Evolutionary conservation across 2,888 invertebrate species (phyloP).

Genomic region (Melanotus villosus): DNA sequence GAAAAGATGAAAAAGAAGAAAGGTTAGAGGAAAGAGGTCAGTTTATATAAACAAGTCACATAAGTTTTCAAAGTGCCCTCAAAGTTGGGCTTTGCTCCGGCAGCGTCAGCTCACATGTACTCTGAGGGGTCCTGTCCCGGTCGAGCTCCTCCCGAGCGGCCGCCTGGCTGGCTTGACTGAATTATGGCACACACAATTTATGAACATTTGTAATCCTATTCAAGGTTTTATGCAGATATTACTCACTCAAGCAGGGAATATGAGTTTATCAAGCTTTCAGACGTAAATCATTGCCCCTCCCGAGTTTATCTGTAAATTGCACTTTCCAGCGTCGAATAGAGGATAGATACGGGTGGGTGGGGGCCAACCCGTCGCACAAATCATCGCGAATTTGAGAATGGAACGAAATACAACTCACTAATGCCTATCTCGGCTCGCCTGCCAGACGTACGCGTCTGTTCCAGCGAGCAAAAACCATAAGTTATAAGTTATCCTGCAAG

Average conservation of each 20-base stretch:
- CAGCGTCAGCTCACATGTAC: conserved; percentile 27
- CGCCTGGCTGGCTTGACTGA: conserved; percentile 62
- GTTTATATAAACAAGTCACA: conserved; percentile 30
- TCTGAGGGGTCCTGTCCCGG: conserved; percentile 38
- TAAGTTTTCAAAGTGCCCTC: conserved; percentile 29
- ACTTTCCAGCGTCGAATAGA: conserved; percentile 70
- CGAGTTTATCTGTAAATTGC: conserved; percentile 77
- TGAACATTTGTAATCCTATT: conserved; percentile 70
- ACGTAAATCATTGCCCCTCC: conserved; percentile 76
- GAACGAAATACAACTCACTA: conserved; percentile 52
- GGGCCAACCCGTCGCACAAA: conserved; percentile 59
- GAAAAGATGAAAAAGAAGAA: not conserved
- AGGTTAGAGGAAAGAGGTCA: conserved; percentile 11
- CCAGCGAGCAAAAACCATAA: conserved; percentile 54
- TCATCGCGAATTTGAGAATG: conserved; percentile 61
- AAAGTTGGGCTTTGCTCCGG: conserved; percentile 21
- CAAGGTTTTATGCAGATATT: conserved; percentile 70
- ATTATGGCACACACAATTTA: conserved; percentile 69
- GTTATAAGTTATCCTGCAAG: conserved; percentile 55
- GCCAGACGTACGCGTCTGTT: conserved; percentile 53
- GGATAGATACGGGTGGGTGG: conserved; percentile 52
- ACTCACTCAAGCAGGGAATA: conserved; percentile 70
- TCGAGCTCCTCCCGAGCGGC: conserved; percentile 50
- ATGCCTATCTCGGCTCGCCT: conserved; percentile 50
- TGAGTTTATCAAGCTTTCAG: conserved; percentile 75